Conservation (phyloP, 2,888 invertebrate species). For the Caenorhabditis becei region DNA sequence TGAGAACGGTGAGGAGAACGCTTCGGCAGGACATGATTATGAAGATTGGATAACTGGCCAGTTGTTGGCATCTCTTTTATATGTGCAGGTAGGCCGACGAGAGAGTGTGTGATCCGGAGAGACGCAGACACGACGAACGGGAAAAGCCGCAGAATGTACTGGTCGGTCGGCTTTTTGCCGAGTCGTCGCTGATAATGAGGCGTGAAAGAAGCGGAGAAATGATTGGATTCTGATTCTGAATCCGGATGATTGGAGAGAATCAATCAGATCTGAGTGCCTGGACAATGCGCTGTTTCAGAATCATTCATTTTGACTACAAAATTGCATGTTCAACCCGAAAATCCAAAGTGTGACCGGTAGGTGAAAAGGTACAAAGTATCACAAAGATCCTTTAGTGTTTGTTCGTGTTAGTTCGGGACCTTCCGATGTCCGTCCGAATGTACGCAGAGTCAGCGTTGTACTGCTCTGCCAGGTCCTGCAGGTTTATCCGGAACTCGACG, state of each 20-base stretch:
- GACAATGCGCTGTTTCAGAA: neutral
- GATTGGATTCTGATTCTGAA: constrained; percentile 4
- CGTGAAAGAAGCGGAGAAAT: constrained; percentile 30
- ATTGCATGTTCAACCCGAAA: neutral
- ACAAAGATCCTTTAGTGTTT: constrained; percentile 15
- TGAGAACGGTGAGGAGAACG: neutral
- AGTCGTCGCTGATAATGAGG: constrained; percentile 40
- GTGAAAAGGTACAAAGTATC: neutral
- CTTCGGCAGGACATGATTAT: constrained; percentile 19
- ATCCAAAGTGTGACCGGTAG: neutral
- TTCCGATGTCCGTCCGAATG: constrained; percentile 18
- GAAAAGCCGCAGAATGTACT: constrained; percentile 52
- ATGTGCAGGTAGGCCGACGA: constrained; percentile 9
- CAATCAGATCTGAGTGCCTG: no score
- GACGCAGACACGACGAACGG: neutral
- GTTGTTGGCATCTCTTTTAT: constrained; percentile 37
- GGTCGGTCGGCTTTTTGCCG: constrained; percentile 37
- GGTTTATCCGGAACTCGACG: constrained; percentile 45
- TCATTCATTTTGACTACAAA: neutral
- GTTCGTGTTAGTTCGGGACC: constrained; percentile 8
- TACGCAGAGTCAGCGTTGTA: constrained; percentile 35
- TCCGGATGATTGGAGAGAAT: constrained; percentile 6
- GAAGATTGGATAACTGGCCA: constrained; percentile 16
- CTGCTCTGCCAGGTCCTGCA: constrained; percentile 45
- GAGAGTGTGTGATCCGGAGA: constrained; percentile 2